Conservation (phyloP, 2,797 vertebrate genomes). For the Lindbergichthys nudifrons region DNA sequence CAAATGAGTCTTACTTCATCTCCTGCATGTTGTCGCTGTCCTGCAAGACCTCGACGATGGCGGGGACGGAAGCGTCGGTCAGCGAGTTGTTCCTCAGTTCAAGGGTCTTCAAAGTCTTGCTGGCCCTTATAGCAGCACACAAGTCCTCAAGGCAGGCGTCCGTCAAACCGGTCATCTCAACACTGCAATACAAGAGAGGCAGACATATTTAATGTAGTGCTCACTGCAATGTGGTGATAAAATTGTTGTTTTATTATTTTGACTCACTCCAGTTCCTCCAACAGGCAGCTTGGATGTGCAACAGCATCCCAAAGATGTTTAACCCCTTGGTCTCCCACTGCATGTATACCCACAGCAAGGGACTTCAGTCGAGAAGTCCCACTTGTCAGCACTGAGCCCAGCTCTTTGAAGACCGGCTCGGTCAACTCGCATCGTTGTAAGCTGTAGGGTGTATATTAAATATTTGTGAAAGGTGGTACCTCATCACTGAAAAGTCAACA, state of each 20-base stretch:
- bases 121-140: conserved; percentile 76
- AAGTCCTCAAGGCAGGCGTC: conserved; percentile 80
- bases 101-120: conserved; percentile 81
- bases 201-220: background rate
- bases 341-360: conserved; percentile 85
- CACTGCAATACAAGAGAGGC: conserved; percentile 63
- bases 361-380: conserved; percentile 80
- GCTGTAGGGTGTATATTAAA: conserved; percentile 67
- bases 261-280: conserved; percentile 89
- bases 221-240: background rate
- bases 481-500: conserved; percentile 1
- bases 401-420: conserved; percentile 73
- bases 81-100: conserved; percentile 89
- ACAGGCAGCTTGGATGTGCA: conserved; percentile 79
- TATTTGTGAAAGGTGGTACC: conserved; percentile 22
- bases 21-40: conserved; percentile 67
- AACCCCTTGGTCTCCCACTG: conserved; percentile 81
- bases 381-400: conserved; percentile 78
- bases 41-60: conserved; percentile 70
- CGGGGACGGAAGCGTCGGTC: conserved; percentile 76
- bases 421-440: conserved; percentile 85
- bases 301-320: conserved; percentile 84
- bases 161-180: conserved; percentile 86
- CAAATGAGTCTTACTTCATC: conserved; percentile 68
- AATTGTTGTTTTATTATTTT: background rate